Evolutionary conservation across 2,797 vertebrate species (phyloP).

Genomic region (Toxotes lorentzi): DNA sequence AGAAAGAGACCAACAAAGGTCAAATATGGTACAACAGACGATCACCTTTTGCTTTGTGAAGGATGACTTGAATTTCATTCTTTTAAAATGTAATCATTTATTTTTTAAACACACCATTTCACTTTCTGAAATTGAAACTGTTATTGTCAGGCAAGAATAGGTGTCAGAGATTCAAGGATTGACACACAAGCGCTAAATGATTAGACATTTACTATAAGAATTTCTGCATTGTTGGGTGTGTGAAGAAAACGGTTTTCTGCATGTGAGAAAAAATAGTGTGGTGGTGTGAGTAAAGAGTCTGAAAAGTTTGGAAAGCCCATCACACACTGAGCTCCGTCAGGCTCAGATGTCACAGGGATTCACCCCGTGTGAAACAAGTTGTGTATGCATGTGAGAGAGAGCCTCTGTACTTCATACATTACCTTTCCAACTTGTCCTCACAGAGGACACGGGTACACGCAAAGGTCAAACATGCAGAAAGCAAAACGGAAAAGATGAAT

Average conservation of each 20-base stretch:
- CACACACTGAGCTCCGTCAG: not conserved
- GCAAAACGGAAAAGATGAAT: not conserved
- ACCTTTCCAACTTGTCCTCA: not conserved
- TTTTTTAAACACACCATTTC: not conserved
- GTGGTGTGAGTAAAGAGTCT: slow-evolving; percentile 7
- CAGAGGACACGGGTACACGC: not conserved
- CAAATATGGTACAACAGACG: slow-evolving; percentile 39
- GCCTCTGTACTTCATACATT: not conserved
- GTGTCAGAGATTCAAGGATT: not conserved
- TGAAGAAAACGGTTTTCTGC: not conserved
- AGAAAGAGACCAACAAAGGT: slow-evolving; percentile 58
- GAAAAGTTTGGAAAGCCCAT: slow-evolving; percentile 16
- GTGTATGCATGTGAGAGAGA: too few relatives aligned
- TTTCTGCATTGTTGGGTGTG: not conserved
- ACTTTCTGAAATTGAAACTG: not conserved
- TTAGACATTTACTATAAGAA: not conserved
- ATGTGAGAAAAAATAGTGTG: slow-evolving; percentile 1
- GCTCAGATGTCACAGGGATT: not conserved
- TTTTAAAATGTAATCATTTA: slow-evolving; percentile 8
- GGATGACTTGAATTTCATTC: slow-evolving; percentile 9
- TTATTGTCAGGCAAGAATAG: not conserved
- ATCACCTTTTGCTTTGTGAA: slow-evolving; percentile 36
- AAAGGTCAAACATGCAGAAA: too few relatives aligned
- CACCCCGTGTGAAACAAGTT: slow-evolving; percentile 2
- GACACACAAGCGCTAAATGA: slow-evolving; percentile 2